phyloP scores from a whole-genome alignment of 2,888 invertebrate species.

The Invenusta paracnida region DNA sequence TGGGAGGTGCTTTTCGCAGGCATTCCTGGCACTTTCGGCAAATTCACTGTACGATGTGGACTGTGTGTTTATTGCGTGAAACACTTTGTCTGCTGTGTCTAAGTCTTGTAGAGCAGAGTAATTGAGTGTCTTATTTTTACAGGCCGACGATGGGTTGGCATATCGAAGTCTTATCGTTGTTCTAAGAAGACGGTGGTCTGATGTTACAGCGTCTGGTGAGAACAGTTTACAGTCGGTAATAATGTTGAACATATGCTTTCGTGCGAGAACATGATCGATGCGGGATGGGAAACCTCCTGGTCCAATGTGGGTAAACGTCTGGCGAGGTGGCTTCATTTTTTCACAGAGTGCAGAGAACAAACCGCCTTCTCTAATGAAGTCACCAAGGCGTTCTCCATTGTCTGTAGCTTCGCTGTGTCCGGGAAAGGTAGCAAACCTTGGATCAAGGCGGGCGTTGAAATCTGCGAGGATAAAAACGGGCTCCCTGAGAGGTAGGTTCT shows the following conservation, averaged over 20 bases:
- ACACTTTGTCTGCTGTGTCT: neutral
- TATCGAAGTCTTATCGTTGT: neutral
- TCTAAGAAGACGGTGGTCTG: no score
- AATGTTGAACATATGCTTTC: neutral
- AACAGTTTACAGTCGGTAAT: neutral
- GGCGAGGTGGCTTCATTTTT: neutral
- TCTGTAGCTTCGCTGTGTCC: no score
- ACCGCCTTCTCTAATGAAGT: neutral
- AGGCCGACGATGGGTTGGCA: neutral
- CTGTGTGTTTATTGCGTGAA: neutral
- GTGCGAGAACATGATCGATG: neutral
- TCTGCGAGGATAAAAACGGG: no score
- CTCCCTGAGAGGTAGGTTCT: no score
- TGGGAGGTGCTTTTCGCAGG: neutral
- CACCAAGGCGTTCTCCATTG: constrained; percentile 38
- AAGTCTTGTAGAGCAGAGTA: neutral
- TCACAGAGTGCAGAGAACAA: neutral
- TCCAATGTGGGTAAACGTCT: neutral
- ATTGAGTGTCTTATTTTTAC: neutral
- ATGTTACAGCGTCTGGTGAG: neutral
- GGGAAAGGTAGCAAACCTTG: no score
- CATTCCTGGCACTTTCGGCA: neutral
- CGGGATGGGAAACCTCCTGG: neutral
- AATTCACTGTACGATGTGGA: neutral
- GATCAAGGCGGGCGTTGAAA: no score